phyloP scores from a whole-genome alignment of 2,113 vertebrate genomes.

The Crotalus viridis region DNA sequence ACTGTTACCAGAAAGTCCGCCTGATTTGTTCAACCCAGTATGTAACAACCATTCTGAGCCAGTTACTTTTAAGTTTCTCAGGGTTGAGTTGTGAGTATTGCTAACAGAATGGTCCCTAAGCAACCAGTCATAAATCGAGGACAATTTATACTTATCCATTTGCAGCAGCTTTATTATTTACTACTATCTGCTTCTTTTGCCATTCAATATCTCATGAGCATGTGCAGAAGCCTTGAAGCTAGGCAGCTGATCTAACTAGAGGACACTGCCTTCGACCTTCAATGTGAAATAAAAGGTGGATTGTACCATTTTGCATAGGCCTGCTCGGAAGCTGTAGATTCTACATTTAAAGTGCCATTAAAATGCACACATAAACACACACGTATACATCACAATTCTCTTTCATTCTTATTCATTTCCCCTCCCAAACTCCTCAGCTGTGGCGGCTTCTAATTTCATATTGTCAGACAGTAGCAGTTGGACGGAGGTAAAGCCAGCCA shows the following conservation, averaged over 20 bases:
- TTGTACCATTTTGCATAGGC: neutral
- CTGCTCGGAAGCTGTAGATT: constrained; percentile 39
- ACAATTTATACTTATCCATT: neutral
- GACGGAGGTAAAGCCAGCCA: constrained; percentile 81
- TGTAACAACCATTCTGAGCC: too few relatives aligned
- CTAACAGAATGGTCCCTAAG: neutral
- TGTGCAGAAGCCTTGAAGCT: neutral
- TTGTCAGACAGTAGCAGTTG: constrained; percentile 89
- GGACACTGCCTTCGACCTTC: neutral
- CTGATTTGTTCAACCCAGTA: too few relatives aligned
- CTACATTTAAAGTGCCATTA: constrained; percentile 24
- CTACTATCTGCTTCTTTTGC: neutral
- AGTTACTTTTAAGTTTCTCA: neutral
- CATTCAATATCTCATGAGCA: neutral
- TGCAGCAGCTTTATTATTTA: neutral
- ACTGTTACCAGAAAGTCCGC: too few relatives aligned
- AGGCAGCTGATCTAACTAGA: neutral
- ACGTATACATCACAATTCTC: neutral
- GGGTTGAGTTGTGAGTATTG: neutral
- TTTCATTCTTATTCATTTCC: neutral
- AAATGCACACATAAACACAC: neutral
- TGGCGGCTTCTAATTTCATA: constrained; percentile 81
- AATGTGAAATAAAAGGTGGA: neutral
- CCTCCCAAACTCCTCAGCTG: constrained; percentile 52
- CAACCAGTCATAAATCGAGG: neutral